Percentiles rank a stretch among this genome's conserved stretches.
These are phyloP conservation scores for Phymatocera aterrima DNA, from an alignment of 2,888 invertebrate genomes.

Conservation along the genomic window DNA sequence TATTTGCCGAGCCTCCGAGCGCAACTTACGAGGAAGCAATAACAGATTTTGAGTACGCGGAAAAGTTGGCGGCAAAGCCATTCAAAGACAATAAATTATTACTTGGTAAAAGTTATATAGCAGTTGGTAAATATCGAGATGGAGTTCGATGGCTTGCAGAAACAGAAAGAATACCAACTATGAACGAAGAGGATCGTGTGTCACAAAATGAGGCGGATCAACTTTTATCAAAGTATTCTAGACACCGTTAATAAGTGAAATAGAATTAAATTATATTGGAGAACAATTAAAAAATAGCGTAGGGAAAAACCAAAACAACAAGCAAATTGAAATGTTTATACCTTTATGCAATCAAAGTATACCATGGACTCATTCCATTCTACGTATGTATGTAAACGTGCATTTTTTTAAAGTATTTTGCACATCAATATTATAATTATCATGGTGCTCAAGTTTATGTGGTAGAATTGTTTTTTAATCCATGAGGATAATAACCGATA, in stretches of 20 bases:
- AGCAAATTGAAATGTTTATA: conserved; percentile 27
- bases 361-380: conserved; percentile 7
- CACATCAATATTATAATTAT: neutral
- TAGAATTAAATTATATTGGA: too few species aligned
- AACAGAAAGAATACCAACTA: conserved; percentile 54
- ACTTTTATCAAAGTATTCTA: conserved; percentile 64
- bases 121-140: conserved; percentile 74
- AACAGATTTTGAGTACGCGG: conserved; percentile 76
- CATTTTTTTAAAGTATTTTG: conserved; percentile 18
- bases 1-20: conserved; percentile 81
- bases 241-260: conserved; percentile 52
- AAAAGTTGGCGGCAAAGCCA: conserved; percentile 75
- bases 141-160: conserved; percentile 76
- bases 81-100: conserved; percentile 79
- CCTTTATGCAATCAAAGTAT: neutral
- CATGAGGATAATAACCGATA: neutral
- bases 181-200: conserved; percentile 58
- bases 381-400: neutral
- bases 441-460: conserved; percentile 13
- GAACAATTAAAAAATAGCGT: too few species aligned
- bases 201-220: conserved; percentile 62
- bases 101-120: conserved; percentile 79
- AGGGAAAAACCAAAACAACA: too few species aligned
- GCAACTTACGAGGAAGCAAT: conserved; percentile 81
- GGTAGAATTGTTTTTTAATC: neutral